phyloP scores from a whole-genome alignment of 1,140 invertebrate species.

The Bradysia coprophila region DNA sequence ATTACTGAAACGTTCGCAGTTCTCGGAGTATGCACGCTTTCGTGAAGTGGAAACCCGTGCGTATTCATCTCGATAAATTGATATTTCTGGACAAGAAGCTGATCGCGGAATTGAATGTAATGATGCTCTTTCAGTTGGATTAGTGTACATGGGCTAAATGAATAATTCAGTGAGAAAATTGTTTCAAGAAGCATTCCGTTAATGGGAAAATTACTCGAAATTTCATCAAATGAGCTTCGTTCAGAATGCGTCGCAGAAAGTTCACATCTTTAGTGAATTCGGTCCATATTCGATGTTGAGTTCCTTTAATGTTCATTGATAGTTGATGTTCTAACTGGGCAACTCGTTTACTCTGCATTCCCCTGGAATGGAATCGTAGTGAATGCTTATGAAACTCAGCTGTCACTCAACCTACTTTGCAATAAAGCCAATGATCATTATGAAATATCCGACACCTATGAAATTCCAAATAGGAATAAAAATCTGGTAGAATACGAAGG shows the following conservation, averaged over 20 bases:
- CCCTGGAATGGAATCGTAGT: too few relatives aligned
- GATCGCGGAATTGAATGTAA: conserved; percentile 18
- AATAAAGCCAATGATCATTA: conserved; percentile 83
- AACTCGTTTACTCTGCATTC: conserved; percentile 44
- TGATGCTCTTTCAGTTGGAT: conserved; percentile 10
- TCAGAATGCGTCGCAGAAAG: conserved; percentile 50
- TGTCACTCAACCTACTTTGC: conserved; percentile 31
- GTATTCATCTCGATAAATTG: conserved; percentile 26
- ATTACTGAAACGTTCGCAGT: conserved; percentile 18
- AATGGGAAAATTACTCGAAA: conserved; percentile 62
- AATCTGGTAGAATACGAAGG: conserved; percentile 21
- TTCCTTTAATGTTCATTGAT: conserved; percentile 50
- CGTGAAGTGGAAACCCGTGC: conserved; percentile 28
- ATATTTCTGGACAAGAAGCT: conserved; percentile 37
- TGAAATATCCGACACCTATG: conserved; percentile 73
- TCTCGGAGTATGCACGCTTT: conserved; percentile 40
- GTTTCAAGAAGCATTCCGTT: too few relatives aligned
- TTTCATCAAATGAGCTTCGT: conserved; percentile 58
- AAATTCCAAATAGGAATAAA: conserved; percentile 57
- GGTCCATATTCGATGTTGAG: conserved; percentile 56
- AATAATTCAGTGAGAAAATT: too few relatives aligned
- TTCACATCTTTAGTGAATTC: conserved; percentile 57
- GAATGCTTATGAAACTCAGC: too few relatives aligned
- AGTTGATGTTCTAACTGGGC: conserved; percentile 54
- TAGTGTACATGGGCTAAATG: conserved; percentile 19